Conservation (phyloP, 2,888 invertebrate genomes). For the Blomia tropicalis region DNA sequence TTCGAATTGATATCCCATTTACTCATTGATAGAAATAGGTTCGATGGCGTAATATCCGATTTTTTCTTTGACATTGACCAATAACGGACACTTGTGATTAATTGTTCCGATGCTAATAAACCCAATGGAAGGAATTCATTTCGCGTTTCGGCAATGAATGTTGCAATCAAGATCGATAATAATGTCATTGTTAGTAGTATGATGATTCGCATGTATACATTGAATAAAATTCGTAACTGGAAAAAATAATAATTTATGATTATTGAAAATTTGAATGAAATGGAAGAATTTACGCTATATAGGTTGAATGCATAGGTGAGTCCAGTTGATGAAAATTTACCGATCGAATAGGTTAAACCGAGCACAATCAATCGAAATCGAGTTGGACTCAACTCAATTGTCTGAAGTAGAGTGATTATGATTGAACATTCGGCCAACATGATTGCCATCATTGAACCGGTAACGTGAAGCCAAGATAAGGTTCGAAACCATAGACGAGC, state of each 20-base stretch:
- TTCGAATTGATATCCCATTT: slow-evolving; percentile 21
- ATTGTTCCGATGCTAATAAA: background rate
- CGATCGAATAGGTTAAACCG: background rate
- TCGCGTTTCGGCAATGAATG: slow-evolving; percentile 18
- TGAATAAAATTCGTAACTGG: slow-evolving; percentile 7
- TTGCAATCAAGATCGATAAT: slow-evolving; percentile 7
- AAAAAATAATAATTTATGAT: too few relatives aligned
- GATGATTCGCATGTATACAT: background rate
- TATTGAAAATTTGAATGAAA: too few relatives aligned
- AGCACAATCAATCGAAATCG: slow-evolving; percentile 3
- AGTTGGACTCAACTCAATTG: slow-evolving; percentile 16
- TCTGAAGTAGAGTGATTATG: slow-evolving; percentile 12
- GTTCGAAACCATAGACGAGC: background rate
- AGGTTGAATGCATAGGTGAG: background rate
- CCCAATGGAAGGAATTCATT: slow-evolving; percentile 15
- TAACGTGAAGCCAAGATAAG: background rate
- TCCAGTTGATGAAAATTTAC: background rate
- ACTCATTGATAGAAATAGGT: slow-evolving; percentile 18
- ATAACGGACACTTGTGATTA: slow-evolving; percentile 11
- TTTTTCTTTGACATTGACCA: slow-evolving; percentile 19
- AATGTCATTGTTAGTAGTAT: background rate
- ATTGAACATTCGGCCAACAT: slow-evolving; percentile 1
- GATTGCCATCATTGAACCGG: slow-evolving; percentile 11
- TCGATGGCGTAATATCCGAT: slow-evolving; percentile 12
- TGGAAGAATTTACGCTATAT: background rate